These are phyloP conservation scores for Plusia festucae DNA, from an alignment of 2,888 invertebrate genomes.

Conservation along the genomic window DNA sequence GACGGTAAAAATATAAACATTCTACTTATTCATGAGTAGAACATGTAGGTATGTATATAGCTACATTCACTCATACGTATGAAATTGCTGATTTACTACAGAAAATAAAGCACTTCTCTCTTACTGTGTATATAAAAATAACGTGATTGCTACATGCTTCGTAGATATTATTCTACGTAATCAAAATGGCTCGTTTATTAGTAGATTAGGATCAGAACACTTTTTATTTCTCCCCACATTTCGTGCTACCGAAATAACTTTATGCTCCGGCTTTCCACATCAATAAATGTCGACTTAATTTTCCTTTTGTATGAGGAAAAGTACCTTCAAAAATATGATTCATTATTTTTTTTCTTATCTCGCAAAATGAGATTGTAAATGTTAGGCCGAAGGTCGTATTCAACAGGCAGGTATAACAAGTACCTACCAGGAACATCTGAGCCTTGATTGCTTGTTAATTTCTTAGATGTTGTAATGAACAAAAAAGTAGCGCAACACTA, in stretches of 20 bases:
- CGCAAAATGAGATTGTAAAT: conserved; percentile 5
- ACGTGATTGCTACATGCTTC: neutral
- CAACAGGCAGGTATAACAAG: conserved; percentile 3
- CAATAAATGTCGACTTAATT: conserved; percentile 10
- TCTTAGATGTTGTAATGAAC: neutral
- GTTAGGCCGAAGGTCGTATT: neutral
- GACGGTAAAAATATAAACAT: too few species aligned
- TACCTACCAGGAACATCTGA: neutral
- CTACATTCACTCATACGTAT: neutral
- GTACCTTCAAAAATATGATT: conserved; percentile 8
- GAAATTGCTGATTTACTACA: neutral
- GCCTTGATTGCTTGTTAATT: neutral
- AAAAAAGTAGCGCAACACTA: neutral
- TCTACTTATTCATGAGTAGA: neutral
- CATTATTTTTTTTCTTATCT: conserved; percentile 8
- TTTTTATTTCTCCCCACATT: conserved; percentile 7
- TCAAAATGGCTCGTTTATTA: conserved; percentile 9
- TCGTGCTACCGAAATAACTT: conserved; percentile 7
- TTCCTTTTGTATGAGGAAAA: conserved; percentile 8
- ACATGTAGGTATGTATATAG: neutral
- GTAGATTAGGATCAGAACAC: conserved; percentile 9
- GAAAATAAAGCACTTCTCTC: neutral
- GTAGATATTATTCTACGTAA: conserved; percentile 8
- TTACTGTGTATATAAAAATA: neutral
- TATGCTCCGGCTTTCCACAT: conserved; percentile 3